These are phyloP conservation scores for Pycnomerus fuliginosus DNA, from an alignment of 2,888 invertebrate species.

Conservation along the genomic window DNA sequence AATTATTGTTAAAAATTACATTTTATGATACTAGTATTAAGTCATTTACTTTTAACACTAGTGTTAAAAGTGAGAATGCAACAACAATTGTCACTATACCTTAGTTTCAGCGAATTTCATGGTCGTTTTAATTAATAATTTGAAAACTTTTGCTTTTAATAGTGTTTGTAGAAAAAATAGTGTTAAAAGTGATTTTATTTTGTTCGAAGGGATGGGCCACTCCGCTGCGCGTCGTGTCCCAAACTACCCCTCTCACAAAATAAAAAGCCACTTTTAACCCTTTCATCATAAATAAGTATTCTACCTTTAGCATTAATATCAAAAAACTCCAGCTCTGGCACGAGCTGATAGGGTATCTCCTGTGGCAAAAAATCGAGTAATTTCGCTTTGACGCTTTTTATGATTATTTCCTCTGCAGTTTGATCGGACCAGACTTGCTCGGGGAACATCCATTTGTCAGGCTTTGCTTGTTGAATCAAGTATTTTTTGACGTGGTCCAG, in stretches of 20 bases:
- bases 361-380: constrained; percentile 79
- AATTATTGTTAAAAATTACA: too few species aligned
- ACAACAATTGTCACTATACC: too few species aligned
- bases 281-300: neutral
- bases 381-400: constrained; percentile 76
- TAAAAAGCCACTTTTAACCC: neutral
- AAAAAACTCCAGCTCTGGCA: constrained; percentile 66
- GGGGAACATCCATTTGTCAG: constrained; percentile 67
- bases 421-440: constrained; percentile 73
- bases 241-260: constrained; percentile 26
- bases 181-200: too few species aligned
- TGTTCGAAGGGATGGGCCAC: too few species aligned
- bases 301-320: constrained; percentile 59
- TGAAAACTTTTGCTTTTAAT: too few species aligned
- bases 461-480: constrained; percentile 64
- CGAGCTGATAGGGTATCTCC: constrained; percentile 82
- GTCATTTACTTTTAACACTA: too few species aligned
- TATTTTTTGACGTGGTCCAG: constrained; percentile 57
- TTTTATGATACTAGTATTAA: too few species aligned
- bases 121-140: too few species aligned
- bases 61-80: too few species aligned
- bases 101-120: too few species aligned
- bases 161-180: too few species aligned
- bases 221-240: too few species aligned
- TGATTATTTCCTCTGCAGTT: constrained; percentile 66